A percentile compares a stretch with the other conserved stretches of the same genome.
Conservation (phyloP, 2,888 invertebrate species). For the Leptinotarsa peninsularis region DNA sequence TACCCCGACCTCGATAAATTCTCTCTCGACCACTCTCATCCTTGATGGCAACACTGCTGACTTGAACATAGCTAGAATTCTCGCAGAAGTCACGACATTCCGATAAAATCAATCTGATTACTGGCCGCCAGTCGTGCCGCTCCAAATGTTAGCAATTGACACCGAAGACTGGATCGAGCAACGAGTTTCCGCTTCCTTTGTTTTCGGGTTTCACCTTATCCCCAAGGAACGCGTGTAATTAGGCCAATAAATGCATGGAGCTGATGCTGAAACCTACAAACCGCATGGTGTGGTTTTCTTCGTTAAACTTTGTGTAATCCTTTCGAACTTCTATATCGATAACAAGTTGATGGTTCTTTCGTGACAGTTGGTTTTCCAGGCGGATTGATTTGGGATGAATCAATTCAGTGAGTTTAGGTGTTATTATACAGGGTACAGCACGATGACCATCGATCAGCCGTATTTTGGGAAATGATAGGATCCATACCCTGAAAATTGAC, state of each 20-base stretch:
- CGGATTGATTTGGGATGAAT: neutral
- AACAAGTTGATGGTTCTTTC: neutral
- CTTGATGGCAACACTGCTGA: conserved; percentile 29
- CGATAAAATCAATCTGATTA: conserved; percentile 41
- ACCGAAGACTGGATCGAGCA: conserved; percentile 31
- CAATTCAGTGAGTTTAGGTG: too few species aligned
- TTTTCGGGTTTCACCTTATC: conserved; percentile 27
- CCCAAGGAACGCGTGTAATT: conserved; percentile 19
- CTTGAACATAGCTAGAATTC: conserved; percentile 33
- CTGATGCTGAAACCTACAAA: conserved; percentile 18
- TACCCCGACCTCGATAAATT: neutral
- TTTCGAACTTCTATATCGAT: conserved; percentile 25
- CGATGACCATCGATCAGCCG: too few species aligned
- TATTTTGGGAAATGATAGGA: too few species aligned
- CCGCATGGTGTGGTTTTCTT: conserved; percentile 31
- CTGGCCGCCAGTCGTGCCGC: conserved; percentile 29
- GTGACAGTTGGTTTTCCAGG: neutral
- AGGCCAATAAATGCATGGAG: conserved; percentile 12
- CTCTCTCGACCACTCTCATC: conserved; percentile 32
- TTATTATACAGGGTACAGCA: too few species aligned
- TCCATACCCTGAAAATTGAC: too few species aligned
- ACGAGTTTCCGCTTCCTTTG: conserved; percentile 35
- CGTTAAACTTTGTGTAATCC: conserved; percentile 36
- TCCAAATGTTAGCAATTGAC: conserved; percentile 39
- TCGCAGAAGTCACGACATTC: conserved; percentile 30